These are phyloP conservation scores for Boleophthalmus pectinirostris DNA, from an alignment of 2,113 vertebrate genomes.

Conservation along the genomic window DNA sequence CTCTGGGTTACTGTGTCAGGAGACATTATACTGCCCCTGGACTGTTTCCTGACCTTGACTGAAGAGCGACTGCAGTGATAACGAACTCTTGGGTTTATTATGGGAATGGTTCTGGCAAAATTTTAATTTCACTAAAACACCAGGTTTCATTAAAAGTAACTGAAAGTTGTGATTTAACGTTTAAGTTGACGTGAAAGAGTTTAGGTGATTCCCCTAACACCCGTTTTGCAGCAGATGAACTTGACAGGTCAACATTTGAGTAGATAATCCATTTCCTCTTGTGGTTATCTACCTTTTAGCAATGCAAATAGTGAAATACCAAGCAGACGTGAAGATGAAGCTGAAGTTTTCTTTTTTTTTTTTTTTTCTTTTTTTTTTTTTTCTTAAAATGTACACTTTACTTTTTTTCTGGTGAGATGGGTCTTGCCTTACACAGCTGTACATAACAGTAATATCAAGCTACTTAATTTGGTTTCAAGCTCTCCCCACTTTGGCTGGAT, in stretches of 20 bases:
- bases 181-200: not conserved
- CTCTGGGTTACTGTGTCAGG: constrained; percentile 24
- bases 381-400: no score
- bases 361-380: not conserved
- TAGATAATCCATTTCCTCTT: not conserved
- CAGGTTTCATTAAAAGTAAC: not conserved
- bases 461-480: not conserved
- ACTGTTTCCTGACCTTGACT: constrained; percentile 45
- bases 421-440: not conserved
- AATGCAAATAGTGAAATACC: not conserved
- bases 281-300: not conserved
- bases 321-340: not conserved
- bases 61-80: not conserved
- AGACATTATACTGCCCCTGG: constrained; percentile 17
- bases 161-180: not conserved
- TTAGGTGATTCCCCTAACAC: no score
- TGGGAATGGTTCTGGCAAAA: not conserved
- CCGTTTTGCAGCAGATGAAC: constrained; percentile 29
- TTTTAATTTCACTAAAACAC: not conserved
- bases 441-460: not conserved
- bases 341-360: not conserved
- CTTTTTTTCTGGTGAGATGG: not conserved
- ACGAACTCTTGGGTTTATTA: not conserved
- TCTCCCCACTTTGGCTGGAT: no score
- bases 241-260: constrained; percentile 17